Evolutionary conservation across 1,140 invertebrate genomes (phyloP), one percentile per base, ranked within the genome.

Genomic region (Caerostris darwini): DNA sequence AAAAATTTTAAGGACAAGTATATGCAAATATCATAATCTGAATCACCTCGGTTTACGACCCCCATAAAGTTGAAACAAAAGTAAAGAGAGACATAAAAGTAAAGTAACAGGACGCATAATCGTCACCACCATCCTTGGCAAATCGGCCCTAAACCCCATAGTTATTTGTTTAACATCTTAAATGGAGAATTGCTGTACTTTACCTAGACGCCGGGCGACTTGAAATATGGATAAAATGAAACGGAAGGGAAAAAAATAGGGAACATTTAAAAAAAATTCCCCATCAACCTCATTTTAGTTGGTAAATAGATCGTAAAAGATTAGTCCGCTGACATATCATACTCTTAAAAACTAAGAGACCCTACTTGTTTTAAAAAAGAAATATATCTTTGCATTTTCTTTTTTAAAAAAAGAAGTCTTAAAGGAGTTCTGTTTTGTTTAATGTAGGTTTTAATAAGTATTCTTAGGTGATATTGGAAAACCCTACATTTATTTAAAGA

Each of bases 271-370:
- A 85, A 85, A 85, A 3, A 57, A n/a, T 57, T 54, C n/a, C 57
- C 82, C 82, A 57, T 85, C 82, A 56, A 58, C 54, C 7, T 17
- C 2, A n/a, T n/a, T 54, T 7, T 85, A 85, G n/a, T 85, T 19
- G 82, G 82, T 57, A 85, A 85, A 85, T 85, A 85, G 82, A 85
- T 85, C 82, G 82, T 85, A 58, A 85, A 85, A 85, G 82, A 85
- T 85, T 85, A 85, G 82, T 34, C 34, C 14, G 54, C 54, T 58
- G 82, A 85, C 82, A 57, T 10, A 53, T 81, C 8, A 14, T 10
- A 54, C 7, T 85, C 82, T n/a, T 85, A 85, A 85, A 85, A 85
- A 34, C 56, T 85, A 7, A n/a, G 57, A 57, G 71, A 19, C n/a
- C 54, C 19, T 85, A 85, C 82, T 85, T 58, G 14, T 14, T 77